Conservation (phyloP, 2,888 invertebrate species). For the Lochmaea capreae region DNA sequence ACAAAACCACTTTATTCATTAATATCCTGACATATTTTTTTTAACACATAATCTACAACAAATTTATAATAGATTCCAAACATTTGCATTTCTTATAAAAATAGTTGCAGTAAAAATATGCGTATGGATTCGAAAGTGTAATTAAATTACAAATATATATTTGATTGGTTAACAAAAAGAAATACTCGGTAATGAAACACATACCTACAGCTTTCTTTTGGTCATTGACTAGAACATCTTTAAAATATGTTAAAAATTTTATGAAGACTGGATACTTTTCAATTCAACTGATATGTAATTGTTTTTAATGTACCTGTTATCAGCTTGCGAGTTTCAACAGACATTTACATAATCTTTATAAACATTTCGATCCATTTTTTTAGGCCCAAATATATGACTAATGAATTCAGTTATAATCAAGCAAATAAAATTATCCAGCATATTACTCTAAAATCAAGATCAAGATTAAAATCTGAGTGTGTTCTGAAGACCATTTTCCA, state of each 20-base stretch:
- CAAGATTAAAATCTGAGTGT: too few species aligned
- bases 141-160: background rate
- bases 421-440: too few species aligned
- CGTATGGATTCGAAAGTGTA: constrained; percentile 33
- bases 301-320: too few species aligned
- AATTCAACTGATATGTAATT: too few species aligned
- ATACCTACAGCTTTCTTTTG: constrained; percentile 39
- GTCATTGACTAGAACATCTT: constrained; percentile 21
- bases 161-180: constrained; percentile 9
- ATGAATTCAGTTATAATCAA: background rate
- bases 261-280: background rate
- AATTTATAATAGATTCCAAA: constrained; percentile 10
- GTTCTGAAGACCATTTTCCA: too few species aligned
- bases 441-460: too few species aligned
- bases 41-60: constrained; percentile 30
- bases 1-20: constrained; percentile 25
- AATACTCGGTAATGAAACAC: constrained; percentile 34
- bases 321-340: too few species aligned
- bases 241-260: background rate
- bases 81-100: constrained; percentile 44
- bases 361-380: constrained; percentile 15
- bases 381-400: background rate
- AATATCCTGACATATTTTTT: constrained; percentile 18
- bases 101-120: constrained; percentile 50
- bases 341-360: background rate